A percentile compares a stretch with the other conserved stretches of the same genome.
Conservation (phyloP, 2,888 invertebrate species). For the Lasioglossum oenotherae region DNA sequence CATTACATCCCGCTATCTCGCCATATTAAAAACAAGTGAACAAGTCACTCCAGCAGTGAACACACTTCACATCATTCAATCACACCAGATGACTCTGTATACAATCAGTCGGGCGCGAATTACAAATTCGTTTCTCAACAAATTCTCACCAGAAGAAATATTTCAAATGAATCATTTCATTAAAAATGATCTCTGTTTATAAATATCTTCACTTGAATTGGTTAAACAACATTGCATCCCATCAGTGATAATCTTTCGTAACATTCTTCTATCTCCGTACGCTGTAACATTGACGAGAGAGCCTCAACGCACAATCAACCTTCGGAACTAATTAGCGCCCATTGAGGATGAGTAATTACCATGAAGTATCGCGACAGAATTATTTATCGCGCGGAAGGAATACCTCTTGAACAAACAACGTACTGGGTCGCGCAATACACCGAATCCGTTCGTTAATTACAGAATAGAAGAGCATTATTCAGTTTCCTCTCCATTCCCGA, state of each 20-base stretch:
- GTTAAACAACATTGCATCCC: background rate
- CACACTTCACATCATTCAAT: too few species aligned
- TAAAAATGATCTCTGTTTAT: background rate
- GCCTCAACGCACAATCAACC: background rate
- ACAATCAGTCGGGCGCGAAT: too few species aligned
- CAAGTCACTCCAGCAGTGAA: too few species aligned
- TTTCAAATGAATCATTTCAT: background rate
- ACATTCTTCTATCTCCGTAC: background rate
- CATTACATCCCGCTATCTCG: too few species aligned
- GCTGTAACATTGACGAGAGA: background rate
- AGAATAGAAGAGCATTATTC: slow-evolving; percentile 6
- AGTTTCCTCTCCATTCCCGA: background rate
- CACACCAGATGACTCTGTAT: too few species aligned
- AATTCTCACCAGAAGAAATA: background rate
- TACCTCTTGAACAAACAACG: slow-evolving; percentile 4
- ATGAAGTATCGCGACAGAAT: slow-evolving; percentile 6
- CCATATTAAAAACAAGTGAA: too few species aligned
- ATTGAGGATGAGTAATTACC: slow-evolving; percentile 12
- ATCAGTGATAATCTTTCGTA: background rate
- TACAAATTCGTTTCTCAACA: too few species aligned
- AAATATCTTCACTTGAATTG: background rate
- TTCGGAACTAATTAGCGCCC: background rate
- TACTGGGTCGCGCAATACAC: background rate
- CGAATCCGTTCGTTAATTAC: slow-evolving; percentile 36
- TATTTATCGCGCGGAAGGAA: slow-evolving; percentile 20